phyloP scores from a whole-genome alignment of 2,888 invertebrate species.

The Octodonta nipae region DNA sequence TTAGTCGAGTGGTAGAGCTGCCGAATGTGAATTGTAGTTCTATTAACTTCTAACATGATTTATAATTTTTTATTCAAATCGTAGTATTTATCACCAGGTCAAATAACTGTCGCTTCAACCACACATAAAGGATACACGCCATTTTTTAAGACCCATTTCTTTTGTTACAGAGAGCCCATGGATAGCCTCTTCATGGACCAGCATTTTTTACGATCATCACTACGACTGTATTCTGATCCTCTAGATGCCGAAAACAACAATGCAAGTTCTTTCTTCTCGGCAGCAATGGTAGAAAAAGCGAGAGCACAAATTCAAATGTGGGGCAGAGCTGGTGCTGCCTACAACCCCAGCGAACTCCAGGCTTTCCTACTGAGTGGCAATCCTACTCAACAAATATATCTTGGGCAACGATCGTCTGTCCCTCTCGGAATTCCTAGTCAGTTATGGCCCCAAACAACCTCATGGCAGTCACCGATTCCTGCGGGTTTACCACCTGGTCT shows the following conservation, averaged over 20 bases:
- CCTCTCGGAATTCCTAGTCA: conserved; percentile 34
- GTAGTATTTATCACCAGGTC: too few species aligned
- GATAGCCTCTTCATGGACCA: conserved; percentile 68
- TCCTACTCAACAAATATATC: conserved; percentile 29
- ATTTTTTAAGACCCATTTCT: background rate
- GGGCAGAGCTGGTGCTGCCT: conserved; percentile 38
- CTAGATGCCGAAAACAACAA: conserved; percentile 39
- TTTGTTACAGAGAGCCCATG: conserved; percentile 53
- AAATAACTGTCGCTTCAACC: background rate
- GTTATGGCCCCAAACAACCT: conserved; percentile 34
- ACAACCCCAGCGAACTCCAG: conserved; percentile 39
- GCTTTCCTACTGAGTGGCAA: conserved; percentile 30
- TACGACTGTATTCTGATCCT: conserved; percentile 44
- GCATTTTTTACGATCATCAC: conserved; percentile 50
- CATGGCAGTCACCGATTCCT: conserved; percentile 31
- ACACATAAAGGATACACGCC: too few species aligned
- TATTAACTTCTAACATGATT: too few species aligned
- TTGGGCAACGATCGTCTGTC: conserved; percentile 28
- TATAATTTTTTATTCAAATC: too few species aligned
- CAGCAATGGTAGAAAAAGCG: conserved; percentile 46
- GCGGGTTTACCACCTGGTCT: conserved; percentile 33
- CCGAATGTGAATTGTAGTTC: too few species aligned
- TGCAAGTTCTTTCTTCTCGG: conserved; percentile 35
- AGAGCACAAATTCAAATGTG: conserved; percentile 42
- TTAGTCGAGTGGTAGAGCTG: too few species aligned